Conservation (phyloP, 2,888 invertebrate species). For the Enchytraeus crypticus region DNA sequence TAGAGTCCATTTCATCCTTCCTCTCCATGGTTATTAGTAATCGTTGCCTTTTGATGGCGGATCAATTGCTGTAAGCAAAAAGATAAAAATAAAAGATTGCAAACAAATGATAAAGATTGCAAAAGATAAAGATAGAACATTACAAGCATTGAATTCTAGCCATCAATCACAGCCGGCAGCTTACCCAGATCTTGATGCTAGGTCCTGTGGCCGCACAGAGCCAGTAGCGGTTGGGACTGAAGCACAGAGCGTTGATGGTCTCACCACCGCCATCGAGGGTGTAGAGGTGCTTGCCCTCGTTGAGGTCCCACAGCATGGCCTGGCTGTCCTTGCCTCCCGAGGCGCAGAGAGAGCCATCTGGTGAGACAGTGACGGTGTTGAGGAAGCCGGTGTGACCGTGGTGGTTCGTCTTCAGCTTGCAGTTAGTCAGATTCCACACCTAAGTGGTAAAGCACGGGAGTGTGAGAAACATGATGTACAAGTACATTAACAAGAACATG, state of each 20-base stretch:
- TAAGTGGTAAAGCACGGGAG: slow-evolving; percentile 40
- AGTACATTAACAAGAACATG: neutral
- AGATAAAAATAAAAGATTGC: no score
- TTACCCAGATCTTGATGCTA: slow-evolving; percentile 93
- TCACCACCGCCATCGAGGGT: slow-evolving; percentile 97
- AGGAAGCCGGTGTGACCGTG: slow-evolving; percentile 92
- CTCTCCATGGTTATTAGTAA: no score
- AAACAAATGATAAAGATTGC: no score
- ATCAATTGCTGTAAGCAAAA: no score
- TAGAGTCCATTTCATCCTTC: no score
- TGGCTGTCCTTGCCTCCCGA: slow-evolving; percentile 99
- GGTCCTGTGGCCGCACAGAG: slow-evolving; percentile 97
- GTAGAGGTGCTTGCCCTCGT: slow-evolving; percentile 97
- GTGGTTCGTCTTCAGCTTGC: slow-evolving; percentile 96
- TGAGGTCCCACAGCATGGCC: slow-evolving; percentile 98
- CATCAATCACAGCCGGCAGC: no score
- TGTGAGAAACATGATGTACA: neutral
- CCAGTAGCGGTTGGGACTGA: slow-evolving; percentile 99
- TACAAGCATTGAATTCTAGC: no score
- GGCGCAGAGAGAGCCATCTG: slow-evolving; percentile 98
- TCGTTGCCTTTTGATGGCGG: no score
- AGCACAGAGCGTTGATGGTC: slow-evolving; percentile 93
- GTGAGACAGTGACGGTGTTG: slow-evolving; percentile 97
- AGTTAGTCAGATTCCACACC: slow-evolving; percentile 98
- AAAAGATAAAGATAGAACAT: no score